phyloP scores from a whole-genome alignment of 1,140 invertebrate genomes.

The Coenobita brevimanus region DNA sequence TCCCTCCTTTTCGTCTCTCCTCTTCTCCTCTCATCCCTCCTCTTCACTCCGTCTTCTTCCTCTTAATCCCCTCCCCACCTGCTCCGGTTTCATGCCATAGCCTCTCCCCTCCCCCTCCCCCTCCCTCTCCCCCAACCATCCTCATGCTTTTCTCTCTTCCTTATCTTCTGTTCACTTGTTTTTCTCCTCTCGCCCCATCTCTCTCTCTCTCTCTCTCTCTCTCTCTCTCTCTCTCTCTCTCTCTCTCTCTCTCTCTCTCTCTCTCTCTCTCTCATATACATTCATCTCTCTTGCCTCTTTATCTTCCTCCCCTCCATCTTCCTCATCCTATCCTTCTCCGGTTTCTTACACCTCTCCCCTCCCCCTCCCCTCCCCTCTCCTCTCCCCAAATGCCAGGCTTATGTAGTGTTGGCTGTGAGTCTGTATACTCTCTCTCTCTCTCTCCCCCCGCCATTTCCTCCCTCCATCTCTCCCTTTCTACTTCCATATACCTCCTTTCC shows the following conservation, averaged over 20 bases:
- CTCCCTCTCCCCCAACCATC: background rate
- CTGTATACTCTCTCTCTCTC: too few species aligned
- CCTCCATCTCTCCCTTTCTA: too few species aligned
- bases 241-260: background rate
- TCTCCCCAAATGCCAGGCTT: too few species aligned
- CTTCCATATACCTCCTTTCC: too few species aligned
- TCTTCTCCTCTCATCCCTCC: background rate
- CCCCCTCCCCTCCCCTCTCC: too few species aligned
- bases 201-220: conserved; percentile 28
- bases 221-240: background rate
- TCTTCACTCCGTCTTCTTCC: background rate
- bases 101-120: background rate
- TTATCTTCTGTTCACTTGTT: background rate
- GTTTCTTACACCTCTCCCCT: too few species aligned
- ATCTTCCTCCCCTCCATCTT: background rate
- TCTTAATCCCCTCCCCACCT: background rate
- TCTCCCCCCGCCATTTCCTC: too few species aligned
- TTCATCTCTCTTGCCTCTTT: background rate
- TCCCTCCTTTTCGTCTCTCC: background rate
- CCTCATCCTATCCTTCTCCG: background rate
- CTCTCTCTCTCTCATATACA: background rate
- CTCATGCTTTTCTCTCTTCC: background rate
- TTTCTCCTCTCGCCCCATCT: conserved; percentile 2
- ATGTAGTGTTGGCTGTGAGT: too few species aligned
- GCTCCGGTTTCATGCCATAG: background rate